Evolutionary conservation across 2,888 invertebrate species (phyloP).

Genomic region (Hedychridium roseum): DNA sequence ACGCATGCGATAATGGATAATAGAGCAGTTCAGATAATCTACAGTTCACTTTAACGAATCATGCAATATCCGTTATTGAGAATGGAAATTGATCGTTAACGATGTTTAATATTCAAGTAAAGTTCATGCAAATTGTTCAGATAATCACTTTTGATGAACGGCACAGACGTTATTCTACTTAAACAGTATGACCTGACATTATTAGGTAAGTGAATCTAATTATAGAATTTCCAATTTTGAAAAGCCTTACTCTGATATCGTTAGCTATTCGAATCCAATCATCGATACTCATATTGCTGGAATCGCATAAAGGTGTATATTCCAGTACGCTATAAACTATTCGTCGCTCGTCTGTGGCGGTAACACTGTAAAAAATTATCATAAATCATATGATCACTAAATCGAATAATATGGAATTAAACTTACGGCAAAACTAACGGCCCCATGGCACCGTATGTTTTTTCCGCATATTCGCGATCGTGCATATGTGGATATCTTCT

Average conservation of each 20-base stretch:
- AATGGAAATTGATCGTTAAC: too few relatives aligned
- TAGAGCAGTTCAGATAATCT: too few relatives aligned
- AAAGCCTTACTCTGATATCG: slow-evolving; percentile 78
- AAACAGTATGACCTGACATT: too few relatives aligned
- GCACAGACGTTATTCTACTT: too few relatives aligned
- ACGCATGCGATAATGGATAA: slow-evolving; percentile 10
- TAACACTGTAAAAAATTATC: slow-evolving; percentile 41
- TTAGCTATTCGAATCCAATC: slow-evolving; percentile 91
- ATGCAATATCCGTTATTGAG: too few relatives aligned
- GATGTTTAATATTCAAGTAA: too few relatives aligned
- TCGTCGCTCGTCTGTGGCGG: slow-evolving; percentile 62
- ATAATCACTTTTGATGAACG: too few relatives aligned
- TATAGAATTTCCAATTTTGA: too few relatives aligned
- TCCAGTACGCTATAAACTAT: slow-evolving; percentile 83
- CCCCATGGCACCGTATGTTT: slow-evolving; percentile 66
- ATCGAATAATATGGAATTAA: slow-evolving; percentile 8
- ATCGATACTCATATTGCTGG: slow-evolving; percentile 90
- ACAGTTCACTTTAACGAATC: too few relatives aligned
- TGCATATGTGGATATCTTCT: slow-evolving; percentile 85
- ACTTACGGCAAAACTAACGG: slow-evolving; percentile 72
- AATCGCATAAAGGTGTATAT: slow-evolving; percentile 88
- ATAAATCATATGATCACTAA: background rate
- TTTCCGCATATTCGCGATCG: slow-evolving; percentile 75
- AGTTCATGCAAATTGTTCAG: too few relatives aligned
- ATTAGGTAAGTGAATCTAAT: too few relatives aligned